Conservation (phyloP, 2,113 vertebrate species). For the Turdus rufiventris region DNA sequence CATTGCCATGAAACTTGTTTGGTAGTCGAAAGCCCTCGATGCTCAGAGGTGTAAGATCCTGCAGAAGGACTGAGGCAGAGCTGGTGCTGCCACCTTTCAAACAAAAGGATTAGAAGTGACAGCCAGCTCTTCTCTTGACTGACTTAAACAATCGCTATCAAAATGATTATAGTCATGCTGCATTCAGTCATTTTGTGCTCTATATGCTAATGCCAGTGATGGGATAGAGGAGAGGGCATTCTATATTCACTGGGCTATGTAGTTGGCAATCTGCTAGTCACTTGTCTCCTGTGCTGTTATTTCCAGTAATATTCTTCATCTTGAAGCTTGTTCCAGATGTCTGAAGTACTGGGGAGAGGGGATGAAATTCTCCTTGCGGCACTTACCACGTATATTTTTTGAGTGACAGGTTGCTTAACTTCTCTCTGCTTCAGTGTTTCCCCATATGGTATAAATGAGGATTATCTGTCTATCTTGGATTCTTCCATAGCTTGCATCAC, state of each 20-base stretch:
- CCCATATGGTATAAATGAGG: constrained; percentile 26
- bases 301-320: neutral
- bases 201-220: neutral
- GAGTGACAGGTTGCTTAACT: constrained; percentile 21
- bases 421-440: constrained; percentile 32
- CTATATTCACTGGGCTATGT: neutral
- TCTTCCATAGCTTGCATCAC: neutral
- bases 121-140: neutral
- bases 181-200: neutral
- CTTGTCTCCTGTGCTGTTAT: neutral
- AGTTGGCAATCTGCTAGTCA: neutral
- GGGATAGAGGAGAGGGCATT: neutral
- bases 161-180: neutral
- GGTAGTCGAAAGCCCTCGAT: neutral
- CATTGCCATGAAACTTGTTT: neutral
- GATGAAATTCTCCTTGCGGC: neutral
- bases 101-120: constrained; percentile 3
- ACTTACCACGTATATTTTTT: neutral
- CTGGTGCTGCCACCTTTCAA: neutral
- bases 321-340: neutral
- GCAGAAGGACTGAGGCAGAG: neutral
- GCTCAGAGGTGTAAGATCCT: neutral
- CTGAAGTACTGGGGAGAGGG: neutral
- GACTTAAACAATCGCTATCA: neutral
- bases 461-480: constrained; percentile 14